A percentile compares a stretch with the other conserved stretches of the same genome.
Evolutionary conservation across 2,113 vertebrate species (phyloP).

Genomic region (Chroicocephalus ridibundus): DNA sequence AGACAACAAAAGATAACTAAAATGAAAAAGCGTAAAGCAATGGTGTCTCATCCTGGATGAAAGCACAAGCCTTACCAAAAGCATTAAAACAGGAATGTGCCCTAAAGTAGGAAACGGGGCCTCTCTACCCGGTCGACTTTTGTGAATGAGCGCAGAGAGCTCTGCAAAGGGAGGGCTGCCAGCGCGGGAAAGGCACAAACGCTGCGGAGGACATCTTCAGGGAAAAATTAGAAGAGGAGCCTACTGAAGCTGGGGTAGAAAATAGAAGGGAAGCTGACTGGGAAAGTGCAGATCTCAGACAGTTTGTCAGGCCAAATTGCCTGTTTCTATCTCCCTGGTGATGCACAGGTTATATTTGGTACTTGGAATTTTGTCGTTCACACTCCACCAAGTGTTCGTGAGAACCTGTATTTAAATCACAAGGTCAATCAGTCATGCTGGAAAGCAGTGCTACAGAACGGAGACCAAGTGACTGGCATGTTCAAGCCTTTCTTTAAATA

Average conservation of each 20-base stretch:
- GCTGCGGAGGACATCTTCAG: neutral
- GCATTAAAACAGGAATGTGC: neutral
- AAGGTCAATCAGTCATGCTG: neutral
- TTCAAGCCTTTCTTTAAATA: neutral
- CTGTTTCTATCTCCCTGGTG: neutral
- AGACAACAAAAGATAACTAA: neutral
- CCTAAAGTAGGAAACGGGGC: neutral
- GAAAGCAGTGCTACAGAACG: neutral
- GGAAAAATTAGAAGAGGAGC: neutral
- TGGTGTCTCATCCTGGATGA: neutral
- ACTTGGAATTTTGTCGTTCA: neutral
- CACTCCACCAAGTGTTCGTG: neutral
- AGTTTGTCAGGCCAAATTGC: neutral
- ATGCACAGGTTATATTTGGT: neutral
- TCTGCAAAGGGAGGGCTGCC: neutral
- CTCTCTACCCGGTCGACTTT: neutral
- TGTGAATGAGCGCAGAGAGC: neutral
- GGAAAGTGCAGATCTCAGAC: neutral
- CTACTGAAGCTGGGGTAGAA: neutral
- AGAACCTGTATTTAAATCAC: neutral
- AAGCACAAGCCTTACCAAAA: neutral
- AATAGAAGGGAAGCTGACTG: neutral
- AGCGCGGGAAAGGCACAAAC: neutral
- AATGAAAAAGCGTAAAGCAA: neutral
- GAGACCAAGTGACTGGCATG: neutral